phyloP scores from a whole-genome alignment of 2,113 vertebrate genomes.

The Pterocles orientalis region DNA sequence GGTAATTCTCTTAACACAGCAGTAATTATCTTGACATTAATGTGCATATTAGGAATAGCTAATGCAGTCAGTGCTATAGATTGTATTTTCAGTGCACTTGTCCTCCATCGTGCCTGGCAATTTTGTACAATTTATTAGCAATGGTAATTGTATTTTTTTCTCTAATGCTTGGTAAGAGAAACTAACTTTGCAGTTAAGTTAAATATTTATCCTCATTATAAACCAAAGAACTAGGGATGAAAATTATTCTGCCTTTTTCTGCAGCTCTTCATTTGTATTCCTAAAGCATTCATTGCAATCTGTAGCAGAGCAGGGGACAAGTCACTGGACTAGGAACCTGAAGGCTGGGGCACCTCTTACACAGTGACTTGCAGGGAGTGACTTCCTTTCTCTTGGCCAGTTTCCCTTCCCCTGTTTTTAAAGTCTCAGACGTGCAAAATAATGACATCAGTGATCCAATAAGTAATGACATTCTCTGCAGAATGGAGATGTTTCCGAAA shows the following conservation, averaged over 20 bases:
- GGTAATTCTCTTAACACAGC: background rate
- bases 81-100: background rate
- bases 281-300: background rate
- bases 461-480: background rate
- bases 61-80: background rate
- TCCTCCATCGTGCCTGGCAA: background rate
- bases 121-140: constrained; percentile 8
- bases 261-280: background rate
- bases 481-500: background rate
- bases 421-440: background rate
- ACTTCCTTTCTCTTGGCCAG: background rate
- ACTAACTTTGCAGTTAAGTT: background rate
- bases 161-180: background rate
- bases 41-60: background rate
- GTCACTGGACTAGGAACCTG: background rate
- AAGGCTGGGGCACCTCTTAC: background rate
- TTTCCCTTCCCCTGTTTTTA: background rate
- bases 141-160: background rate
- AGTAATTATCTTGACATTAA: constrained; percentile 39
- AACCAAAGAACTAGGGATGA: background rate
- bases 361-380: background rate
- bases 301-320: background rate
- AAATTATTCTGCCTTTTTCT: background rate
- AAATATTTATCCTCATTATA: background rate
- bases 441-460: background rate